Evolutionary conservation across 1,140 invertebrate genomes (phyloP), one percentile per base, ranked within the genome.

Genomic region (Drosophila tsacasi): DNA sequence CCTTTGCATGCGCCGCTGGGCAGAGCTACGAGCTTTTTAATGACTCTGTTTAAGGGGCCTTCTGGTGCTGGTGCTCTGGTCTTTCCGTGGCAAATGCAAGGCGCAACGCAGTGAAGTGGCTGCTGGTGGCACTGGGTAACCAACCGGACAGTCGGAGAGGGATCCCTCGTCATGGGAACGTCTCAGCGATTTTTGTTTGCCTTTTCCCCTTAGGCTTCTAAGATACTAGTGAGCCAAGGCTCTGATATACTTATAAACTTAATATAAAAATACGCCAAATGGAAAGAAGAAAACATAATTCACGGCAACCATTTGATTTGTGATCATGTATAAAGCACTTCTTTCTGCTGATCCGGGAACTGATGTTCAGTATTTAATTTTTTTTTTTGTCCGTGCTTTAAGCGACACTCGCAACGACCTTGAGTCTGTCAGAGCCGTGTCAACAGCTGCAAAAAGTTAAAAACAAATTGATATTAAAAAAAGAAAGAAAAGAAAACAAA

Each of bases 361-460:
- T 21, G 17, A 17, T 13, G 32, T 7, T 47, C 5, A 13, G 15
- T 55, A 42, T 42, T 46, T 0, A 6, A 37, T 13, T 39, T 37
- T 52, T 37, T 52, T 15, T 25, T 8, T 32, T 25, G n/a, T 47
- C 9, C 25, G 0, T 71, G 23, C 58, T 68, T 54, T 74, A 47
- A 74, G 69, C 64, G 54, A 80, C 67, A 62, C 42, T 63, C 49
- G 23, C 35, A 42, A 81, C 83, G 78, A 81, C 78, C 82, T 85
- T 85, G 74, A 75, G 74, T 19, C 52, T 58, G 49, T 42, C 61
- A 50, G 42, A 59, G 69, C 57, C 73, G 68, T 63, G 64, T 79
- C 59, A 74, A 68, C 63, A 85, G 81, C 47, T 66, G 63, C 52
- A 42, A 61, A 49, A 27, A 64, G 69, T 64, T 59, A 44, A 79